These are phyloP conservation scores for Sphaerophoria rueppellii DNA, from an alignment of 2,888 invertebrate genomes.

Conservation along the genomic window DNA sequence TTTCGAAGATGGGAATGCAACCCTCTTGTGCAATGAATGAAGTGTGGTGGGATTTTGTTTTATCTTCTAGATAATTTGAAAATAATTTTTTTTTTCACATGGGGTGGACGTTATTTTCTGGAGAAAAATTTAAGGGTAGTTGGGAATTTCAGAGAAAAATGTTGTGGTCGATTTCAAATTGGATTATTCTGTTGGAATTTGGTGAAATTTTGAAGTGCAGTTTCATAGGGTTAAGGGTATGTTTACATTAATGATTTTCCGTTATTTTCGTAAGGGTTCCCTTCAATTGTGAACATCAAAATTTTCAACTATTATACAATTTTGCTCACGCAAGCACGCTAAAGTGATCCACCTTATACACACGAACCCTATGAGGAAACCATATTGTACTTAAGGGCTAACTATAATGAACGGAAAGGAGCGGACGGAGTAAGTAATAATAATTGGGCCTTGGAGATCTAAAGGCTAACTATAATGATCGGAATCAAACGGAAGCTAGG, in stretches of 20 bases:
- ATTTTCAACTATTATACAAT: too few relatives aligned
- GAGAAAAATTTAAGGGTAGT: constrained; percentile 32
- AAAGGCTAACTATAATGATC: too few relatives aligned
- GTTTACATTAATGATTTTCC: constrained; percentile 36
- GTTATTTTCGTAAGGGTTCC: background rate
- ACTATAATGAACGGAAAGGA: too few relatives aligned
- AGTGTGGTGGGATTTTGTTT: constrained; percentile 35
- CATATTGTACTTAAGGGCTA: too few relatives aligned
- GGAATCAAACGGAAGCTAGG: too few relatives aligned
- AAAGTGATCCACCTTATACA: too few relatives aligned
- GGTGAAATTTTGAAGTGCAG: constrained; percentile 2
- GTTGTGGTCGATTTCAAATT: constrained; percentile 2
- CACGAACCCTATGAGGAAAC: too few relatives aligned
- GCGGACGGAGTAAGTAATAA: too few relatives aligned
- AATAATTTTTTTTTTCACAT: constrained; percentile 13
- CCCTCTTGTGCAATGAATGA: constrained; percentile 44
- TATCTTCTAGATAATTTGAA: constrained; percentile 29
- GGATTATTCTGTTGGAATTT: background rate
- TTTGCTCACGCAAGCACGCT: too few relatives aligned
- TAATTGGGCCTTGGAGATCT: too few relatives aligned
- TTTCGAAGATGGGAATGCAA: constrained; percentile 56
- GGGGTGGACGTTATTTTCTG: constrained; percentile 52
- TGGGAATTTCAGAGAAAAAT: background rate
- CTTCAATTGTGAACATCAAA: background rate
- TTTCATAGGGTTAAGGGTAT: constrained; percentile 34